Percentiles rank a stretch among this genome's conserved stretches.
These are phyloP conservation scores for Phataginus tricuspis DNA, from an alignment of 2,797 vertebrate genomes.

Conservation along the genomic window DNA sequence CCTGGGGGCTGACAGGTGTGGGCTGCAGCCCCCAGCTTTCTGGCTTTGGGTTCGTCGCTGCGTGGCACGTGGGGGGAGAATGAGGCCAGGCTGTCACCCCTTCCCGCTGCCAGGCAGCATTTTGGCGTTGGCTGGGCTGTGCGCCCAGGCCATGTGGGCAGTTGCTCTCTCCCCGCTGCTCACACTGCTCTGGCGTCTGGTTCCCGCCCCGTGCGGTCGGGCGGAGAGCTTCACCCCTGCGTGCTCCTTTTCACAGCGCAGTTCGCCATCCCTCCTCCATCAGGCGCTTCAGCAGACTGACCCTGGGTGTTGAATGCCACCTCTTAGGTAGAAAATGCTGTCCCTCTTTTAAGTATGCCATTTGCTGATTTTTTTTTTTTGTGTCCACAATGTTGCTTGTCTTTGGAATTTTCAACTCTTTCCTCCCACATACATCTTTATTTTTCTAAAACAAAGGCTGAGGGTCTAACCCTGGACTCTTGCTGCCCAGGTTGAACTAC, in stretches of 20 bases:
- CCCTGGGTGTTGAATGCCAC: neutral
- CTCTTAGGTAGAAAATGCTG: neutral
- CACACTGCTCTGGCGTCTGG: neutral
- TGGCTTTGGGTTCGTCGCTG: neutral
- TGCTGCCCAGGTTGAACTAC: neutral
- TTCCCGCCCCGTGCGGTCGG: neutral
- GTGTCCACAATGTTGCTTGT: neutral
- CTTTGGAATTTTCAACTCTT: neutral
- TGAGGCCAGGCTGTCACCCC: neutral
- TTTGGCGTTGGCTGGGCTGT: neutral
- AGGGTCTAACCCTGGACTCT: neutral
- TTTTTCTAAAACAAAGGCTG: neutral
- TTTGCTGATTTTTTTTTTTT: neutral
- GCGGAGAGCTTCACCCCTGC: neutral
- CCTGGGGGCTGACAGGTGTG: no score
- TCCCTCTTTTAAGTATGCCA: neutral
- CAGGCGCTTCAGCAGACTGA: neutral
- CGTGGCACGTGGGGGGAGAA: no score
- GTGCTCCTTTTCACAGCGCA: neutral
- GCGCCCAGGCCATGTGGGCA: neutral
- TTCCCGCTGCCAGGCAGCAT: neutral
- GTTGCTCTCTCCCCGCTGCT: neutral
- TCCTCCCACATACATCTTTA: neutral
- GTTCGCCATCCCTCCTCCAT: no score
- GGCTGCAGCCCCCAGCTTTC: accelerated